Base-by-base conservation (phyloP, 2,113 vertebrate genomes). In the Chelonoidis abingdonii region DNA sequence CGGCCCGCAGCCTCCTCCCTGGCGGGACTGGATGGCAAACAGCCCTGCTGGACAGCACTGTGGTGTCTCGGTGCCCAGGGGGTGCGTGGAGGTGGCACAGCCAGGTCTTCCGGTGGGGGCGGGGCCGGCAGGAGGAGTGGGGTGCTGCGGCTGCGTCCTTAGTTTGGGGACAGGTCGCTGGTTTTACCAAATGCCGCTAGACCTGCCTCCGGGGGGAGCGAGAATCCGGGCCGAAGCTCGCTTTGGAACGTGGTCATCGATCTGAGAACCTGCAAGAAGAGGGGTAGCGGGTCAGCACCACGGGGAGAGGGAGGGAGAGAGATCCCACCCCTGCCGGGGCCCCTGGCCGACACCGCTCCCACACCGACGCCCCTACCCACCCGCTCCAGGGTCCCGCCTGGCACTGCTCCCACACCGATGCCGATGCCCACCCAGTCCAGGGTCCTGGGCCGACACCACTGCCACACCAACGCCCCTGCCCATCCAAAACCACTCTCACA, bases 221-320 rank as follows among this genome's bases (percentile, higher is more conserved):
- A 99, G 98, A 97, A 99, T 99, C 97, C 99, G 97, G 79, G 99
- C 99, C 2, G 99, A 99, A 86, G 99, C 99, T 98, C 99, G 99
- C 98, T 99, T 99, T 98, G 99, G 99, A 97, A 99, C 96, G 27
- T 99, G 99, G 97, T 99, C 99, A 87, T 99, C 99, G 24, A 99
- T 98, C 98, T 99, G 99, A 97, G 99, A 98, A 96, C 99, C 99
- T 99, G 98, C 3, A 12, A 83, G 69, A 85, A 83, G 83, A 87
- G 44, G 92, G 78, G 94, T 24, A 24, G 2, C 56, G 82, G 44
- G 75, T 92, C 19, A 82, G 50, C 19, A 2, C 52, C 1, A 1
- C 56, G 0, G 0, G 1, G 21, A 13, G 8, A 0, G 0, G 1
- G 21, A 16, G 8, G 31, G 72, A 3, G 2, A n/a, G 22, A 29